Evolutionary conservation across 2,797 vertebrate species (phyloP).

Genomic region (Danio albolineatus): DNA sequence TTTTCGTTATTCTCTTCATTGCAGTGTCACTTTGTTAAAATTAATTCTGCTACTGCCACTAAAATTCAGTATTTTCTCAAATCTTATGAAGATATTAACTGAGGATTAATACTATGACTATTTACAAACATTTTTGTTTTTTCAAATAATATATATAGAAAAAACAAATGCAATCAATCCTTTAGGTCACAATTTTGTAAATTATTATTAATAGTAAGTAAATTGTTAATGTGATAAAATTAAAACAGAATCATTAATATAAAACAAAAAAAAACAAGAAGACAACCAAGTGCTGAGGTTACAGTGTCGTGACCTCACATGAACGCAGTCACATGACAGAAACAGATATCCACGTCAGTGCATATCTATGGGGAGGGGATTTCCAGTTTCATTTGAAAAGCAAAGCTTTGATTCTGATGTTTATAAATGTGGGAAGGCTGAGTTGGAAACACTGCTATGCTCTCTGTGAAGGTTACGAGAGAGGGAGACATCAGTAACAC

Average conservation of each 20-base stretch:
- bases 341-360: constrained; percentile 8
- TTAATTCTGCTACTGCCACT: background rate
- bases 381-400: constrained; percentile 18
- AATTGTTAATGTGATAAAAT: background rate
- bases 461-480: constrained; percentile 34
- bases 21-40: background rate
- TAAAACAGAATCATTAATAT: background rate
- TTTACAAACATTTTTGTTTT: background rate
- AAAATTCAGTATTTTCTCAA: background rate
- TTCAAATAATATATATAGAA: background rate
- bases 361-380: constrained; percentile 5
- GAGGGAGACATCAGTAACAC: constrained; percentile 20
- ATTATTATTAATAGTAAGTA: background rate
- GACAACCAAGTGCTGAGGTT: constrained; percentile 1
- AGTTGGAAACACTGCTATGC: constrained; percentile 40
- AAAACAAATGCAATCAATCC: background rate
- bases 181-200: background rate
- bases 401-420: constrained; percentile 28
- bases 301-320: constrained; percentile 48
- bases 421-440: constrained; percentile 28
- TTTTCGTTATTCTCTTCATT: background rate
- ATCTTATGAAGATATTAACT: background rate
- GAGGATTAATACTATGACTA: background rate
- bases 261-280: background rate
- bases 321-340: constrained; percentile 30